Evolutionary conservation across 2,113 vertebrate genomes (phyloP).

Genomic region (Corythornis vintsioides): DNA sequence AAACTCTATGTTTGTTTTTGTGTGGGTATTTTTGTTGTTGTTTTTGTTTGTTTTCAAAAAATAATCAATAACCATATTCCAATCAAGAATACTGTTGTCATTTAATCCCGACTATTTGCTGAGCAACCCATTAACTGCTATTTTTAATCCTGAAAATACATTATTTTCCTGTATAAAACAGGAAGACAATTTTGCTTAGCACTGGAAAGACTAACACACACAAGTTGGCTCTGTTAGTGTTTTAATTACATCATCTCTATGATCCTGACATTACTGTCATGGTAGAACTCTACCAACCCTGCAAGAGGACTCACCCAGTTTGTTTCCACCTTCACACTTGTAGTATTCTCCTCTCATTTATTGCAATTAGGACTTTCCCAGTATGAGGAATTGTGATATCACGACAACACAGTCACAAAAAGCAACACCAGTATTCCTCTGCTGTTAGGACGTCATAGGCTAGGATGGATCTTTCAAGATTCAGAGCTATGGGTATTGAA

Average conservation of each 20-base stretch:
- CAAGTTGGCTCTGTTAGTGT: background rate
- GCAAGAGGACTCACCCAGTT: background rate
- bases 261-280: background rate
- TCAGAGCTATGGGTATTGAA: background rate
- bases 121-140: background rate
- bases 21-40: background rate
- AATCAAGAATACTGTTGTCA: background rate
- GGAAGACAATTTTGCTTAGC: background rate
- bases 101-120: background rate
- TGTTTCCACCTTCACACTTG: background rate
- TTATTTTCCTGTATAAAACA: background rate
- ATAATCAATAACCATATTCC: background rate
- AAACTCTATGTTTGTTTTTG: background rate
- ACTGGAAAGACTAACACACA: background rate
- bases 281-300: background rate
- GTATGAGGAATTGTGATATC: background rate
- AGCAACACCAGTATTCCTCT: background rate
- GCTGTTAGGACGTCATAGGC: background rate
- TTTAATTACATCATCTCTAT: accelerated
- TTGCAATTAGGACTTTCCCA: background rate
- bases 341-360: background rate
- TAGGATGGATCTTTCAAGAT: background rate
- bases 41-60: accelerated
- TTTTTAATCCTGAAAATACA: background rate
- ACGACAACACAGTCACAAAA: background rate